Evolutionary conservation across 2,113 vertebrate species (phyloP), one percentile per base, ranked within the genome.

Genomic region (Phasianus colchicus): DNA sequence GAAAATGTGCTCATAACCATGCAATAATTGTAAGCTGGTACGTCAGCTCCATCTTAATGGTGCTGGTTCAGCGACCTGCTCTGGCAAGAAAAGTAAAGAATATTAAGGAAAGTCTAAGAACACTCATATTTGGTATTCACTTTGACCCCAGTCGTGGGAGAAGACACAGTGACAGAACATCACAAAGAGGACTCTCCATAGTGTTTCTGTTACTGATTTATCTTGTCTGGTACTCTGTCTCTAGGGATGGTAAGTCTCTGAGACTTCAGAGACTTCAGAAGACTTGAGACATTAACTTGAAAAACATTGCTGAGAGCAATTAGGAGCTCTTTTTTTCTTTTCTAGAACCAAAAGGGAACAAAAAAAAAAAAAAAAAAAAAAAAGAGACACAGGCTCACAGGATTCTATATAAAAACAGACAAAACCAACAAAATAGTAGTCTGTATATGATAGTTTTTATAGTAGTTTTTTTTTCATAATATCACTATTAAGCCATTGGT

Each of bases 181-280:
- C 42, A 88, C 75, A 79, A 50, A 80, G 55, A 29, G 4, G 29
- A 40, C 17, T 73, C 72, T 77, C 54, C 72, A 25, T 58, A 63
- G 38, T 27, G 45, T 70, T 96, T 88, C 90, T 93, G 88, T 45
- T 55, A 52, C 73, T 94, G 86, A 88, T 95, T 88, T 93, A 75
- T 13, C 22, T n/a, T 48, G 48, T 92, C 70, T 96, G 90, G 69
- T 78, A 61, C 34, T 83, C 69, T 69, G 42, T 82, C 73, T 75
- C 73, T 57, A 78, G 61, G 47, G 65, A 40, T 64, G 22, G 52
- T 57, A 75, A 72, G 30, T 76, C 76, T 84, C 83, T 42, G 78
- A 88, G 57, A 84, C 80, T 93, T 82, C 63, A 84, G 78, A 88
- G 57, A 84, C 80, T 93, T 82, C 63, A 82, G 66, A 88, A 82